Base-by-base conservation (phyloP, 1,140 invertebrate genomes). In the Contarinia nasturtii region DNA sequence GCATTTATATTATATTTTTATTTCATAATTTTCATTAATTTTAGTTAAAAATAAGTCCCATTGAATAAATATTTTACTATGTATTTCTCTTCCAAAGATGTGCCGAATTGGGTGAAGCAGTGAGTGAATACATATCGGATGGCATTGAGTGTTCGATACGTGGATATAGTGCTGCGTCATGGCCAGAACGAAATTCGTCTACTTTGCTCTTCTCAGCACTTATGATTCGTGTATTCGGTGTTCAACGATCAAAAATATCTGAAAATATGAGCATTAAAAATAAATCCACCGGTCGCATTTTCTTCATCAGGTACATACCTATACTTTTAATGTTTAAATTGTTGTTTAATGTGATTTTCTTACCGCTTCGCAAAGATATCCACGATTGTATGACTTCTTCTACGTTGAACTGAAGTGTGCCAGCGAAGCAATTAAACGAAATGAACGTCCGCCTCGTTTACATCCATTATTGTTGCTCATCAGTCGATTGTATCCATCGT, bases 171-270 rank as follows among this genome's bases (percentile, higher is more conserved):
- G 77, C 76, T 14, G 59, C 65, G 43, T 73, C 74, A 2, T 96
- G 90, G 90, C 72, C 77, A 46, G 79, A 83, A 61, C 70, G 86
- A 46, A 97, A 96, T 66, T 80, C 88, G 1, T 78, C 86, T 1
- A 88, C 88, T 1, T 64, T 96, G 17, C 63, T 95, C 33, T 83
- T 90, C 52, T 79, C 82, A 52, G 72, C 87, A 2, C 64, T 97
- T n/a, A 76, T 93, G 50, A 82, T 77, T 18, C 69, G 90, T 53
- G 80, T 91, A 49, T 94, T 97, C 72, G 91, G 91, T 14, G 90
- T 93, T 0, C 80, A 82, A 54, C 69, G 84, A 48, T 74, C 74
- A 0, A 74, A 78, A 49, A 76, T 84, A 60, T 65, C 71, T n/a
- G 75, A 86, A n/a, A 70, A 80, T 50, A 61, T 81, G 20, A 75